Conservation (phyloP, 1,140 invertebrate species). For the Drosophila repleta region DNA sequence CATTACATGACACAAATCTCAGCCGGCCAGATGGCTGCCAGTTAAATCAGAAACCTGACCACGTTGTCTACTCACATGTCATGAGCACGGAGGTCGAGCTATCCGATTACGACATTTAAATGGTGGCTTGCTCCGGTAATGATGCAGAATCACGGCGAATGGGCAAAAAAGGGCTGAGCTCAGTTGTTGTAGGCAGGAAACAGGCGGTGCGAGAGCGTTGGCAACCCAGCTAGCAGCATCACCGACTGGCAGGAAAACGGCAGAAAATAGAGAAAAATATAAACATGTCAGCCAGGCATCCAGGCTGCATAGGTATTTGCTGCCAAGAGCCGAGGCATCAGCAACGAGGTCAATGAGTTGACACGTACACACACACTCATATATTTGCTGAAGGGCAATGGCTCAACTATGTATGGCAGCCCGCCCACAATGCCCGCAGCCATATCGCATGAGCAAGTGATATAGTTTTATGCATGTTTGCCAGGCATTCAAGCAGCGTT, state of each 20-base stretch:
- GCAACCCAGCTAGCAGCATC: constrained; percentile 16
- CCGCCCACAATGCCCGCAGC: neutral
- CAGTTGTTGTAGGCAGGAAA: constrained; percentile 27
- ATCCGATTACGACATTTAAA: constrained; percentile 50
- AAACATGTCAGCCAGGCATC: constrained; percentile 20
- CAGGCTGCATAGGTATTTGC: constrained; percentile 7
- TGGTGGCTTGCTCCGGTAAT: constrained; percentile 18
- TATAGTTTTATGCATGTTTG: constrained; percentile 68
- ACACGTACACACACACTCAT: constrained; percentile 35
- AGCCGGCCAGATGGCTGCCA: neutral
- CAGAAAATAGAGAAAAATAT: constrained; percentile 8
- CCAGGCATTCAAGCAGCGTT: constrained; percentile 45
- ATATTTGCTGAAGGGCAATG: constrained; percentile 34
- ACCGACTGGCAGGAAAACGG: constrained; percentile 21
- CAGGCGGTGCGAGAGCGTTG: constrained; percentile 3
- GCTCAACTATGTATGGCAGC: constrained; percentile 17
- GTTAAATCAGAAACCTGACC: constrained; percentile 24
- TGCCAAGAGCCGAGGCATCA: constrained; percentile 13
- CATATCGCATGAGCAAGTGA: constrained; percentile 47
- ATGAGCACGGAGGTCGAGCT: constrained; percentile 25
- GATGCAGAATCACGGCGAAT: constrained; percentile 29
- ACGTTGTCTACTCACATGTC: constrained; percentile 18
- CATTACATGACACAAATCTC: constrained; percentile 12
- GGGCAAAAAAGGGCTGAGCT: constrained; percentile 6
- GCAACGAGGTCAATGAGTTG: constrained; percentile 55